Base-by-base conservation (phyloP, 2,888 invertebrate species). In the Caenorhabditis afra region DNA sequence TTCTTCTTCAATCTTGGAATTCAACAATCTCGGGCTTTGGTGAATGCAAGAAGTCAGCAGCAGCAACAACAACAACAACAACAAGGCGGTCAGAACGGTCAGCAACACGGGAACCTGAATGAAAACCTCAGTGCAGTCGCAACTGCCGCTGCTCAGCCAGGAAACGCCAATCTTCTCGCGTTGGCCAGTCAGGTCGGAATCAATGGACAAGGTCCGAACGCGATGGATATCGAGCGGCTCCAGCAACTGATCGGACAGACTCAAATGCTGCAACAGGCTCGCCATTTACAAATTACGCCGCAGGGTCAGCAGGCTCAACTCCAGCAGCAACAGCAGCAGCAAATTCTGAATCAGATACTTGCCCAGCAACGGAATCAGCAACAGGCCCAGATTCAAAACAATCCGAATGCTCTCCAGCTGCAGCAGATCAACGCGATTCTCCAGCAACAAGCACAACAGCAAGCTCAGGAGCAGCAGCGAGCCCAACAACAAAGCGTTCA, bases 1-100 rank as follows among this genome's bases (percentile, higher is more conserved):
- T 88, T 83, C 64, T 88, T 87, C 78, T 88, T 87, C 84, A 88
- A 88, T 65, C 84, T 88, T 52, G 88, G 88, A 23, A 87, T 88
- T 10, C 86, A 87, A 59, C 88, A 88, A 50, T 85, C 88, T 3
- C 67, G 86, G 22, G 81, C 81, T 49, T 76, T 87, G 10, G 62
- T 81, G 18, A 35, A 59, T n/a, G 64, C 68, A 1, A 23, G 74
- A 65, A 29, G 29, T 7, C 59, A 55, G 16, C 44, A 45, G 39
- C 52, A 66, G n/a, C 66, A 18, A n/a, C 35, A 18, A 16, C 65
- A 64, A 41, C 49, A 58, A 49, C 29, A 8, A 4, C 55, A 41
- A 41, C 35, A 35, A 53, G 53, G 8, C 1, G 62, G 67, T 35
- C 50, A 55, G 39, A 68, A 57, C 37, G 65, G 62, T n/a, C 59